Percentiles rank a stretch among this genome's conserved stretches.
Conservation (phyloP, 35 echinoderm and acorn worm genomes). For the Strongylocentrotus purpuratus region DNA sequence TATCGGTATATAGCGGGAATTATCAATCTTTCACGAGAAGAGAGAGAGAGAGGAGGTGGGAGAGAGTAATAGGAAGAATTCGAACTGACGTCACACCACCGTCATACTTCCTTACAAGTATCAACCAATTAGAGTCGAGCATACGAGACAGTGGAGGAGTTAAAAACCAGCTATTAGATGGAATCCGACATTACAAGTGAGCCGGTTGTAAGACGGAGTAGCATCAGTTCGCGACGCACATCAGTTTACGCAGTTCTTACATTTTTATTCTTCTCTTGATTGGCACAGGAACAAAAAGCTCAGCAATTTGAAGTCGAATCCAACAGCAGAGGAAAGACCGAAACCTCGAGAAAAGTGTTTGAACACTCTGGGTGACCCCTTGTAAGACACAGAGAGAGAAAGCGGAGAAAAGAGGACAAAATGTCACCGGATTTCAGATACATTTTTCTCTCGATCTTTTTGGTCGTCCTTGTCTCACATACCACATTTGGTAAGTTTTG, state of each 20-base stretch:
- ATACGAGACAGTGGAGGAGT: neutral
- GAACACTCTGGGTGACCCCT: neutral
- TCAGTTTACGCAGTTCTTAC: neutral
- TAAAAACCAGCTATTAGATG: neutral
- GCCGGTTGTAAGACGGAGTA: neutral
- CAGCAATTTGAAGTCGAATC: neutral
- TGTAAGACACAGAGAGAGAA: neutral
- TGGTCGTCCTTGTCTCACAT: neutral
- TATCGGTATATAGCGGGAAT: neutral
- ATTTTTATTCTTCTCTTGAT: slow-evolving; percentile 14
- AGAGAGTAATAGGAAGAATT: neutral
- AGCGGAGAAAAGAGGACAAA: neutral
- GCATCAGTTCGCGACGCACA: neutral
- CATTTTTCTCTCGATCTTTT: neutral
- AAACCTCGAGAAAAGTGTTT: slow-evolving; percentile 15
- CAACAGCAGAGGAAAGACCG: neutral
- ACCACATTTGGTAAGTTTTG: slow-evolving; percentile 1
- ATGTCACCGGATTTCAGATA: slow-evolving; percentile 10
- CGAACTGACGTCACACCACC: neutral
- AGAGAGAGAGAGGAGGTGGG: neutral
- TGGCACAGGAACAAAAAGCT: neutral
- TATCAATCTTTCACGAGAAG: neutral
- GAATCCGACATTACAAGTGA: neutral
- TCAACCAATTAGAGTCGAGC: neutral
- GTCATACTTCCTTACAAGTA: slow-evolving; percentile 9